Percentiles rank a stretch among this genome's conserved stretches.
Conservation (phyloP, 2,797 vertebrate genomes). For the Ctenopoma multispine region DNA sequence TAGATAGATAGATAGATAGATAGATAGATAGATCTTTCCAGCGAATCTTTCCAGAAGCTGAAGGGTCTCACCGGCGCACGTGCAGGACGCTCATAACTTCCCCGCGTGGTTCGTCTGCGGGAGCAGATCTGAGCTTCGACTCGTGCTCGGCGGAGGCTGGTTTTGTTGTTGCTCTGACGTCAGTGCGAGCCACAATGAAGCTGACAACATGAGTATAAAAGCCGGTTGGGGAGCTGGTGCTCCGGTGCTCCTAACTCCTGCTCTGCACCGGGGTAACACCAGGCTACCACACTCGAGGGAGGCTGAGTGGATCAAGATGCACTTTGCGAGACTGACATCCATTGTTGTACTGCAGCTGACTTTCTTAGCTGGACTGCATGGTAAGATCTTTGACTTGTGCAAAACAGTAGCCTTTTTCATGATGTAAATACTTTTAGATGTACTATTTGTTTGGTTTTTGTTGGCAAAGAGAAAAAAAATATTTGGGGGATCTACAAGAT, state of each 20-base stretch:
- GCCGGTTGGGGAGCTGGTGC: conserved; percentile 44
- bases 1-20: too few species aligned
- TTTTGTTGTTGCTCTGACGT: conserved; percentile 82
- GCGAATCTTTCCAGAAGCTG: too few species aligned
- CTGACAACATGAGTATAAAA: conserved; percentile 80
- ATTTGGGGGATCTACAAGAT: too few species aligned
- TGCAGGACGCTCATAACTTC: not conserved
- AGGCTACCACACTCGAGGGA: not conserved
- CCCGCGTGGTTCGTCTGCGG: too few species aligned
- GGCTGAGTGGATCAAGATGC: conserved; percentile 55
- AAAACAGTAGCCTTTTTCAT: not conserved
- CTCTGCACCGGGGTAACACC: conserved; percentile 26
- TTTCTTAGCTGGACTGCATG: conserved; percentile 53
- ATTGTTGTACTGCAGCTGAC: conserved; percentile 53
- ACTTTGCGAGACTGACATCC: conserved; percentile 29
- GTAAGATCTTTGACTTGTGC: conserved; percentile 53
- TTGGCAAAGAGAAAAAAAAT: too few species aligned
- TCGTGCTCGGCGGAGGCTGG: conserved; percentile 61
- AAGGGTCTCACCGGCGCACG: conserved; percentile 9
- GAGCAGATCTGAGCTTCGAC: conserved; percentile 10
- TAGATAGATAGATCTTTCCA: too few species aligned
- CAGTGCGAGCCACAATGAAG: conserved; percentile 65
- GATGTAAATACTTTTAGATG: conserved; percentile 6
- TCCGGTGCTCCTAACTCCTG: conserved; percentile 33
- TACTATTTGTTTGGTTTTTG: not conserved